Conservation (phyloP, 2,888 invertebrate genomes). For the Atethmia centrago region DNA sequence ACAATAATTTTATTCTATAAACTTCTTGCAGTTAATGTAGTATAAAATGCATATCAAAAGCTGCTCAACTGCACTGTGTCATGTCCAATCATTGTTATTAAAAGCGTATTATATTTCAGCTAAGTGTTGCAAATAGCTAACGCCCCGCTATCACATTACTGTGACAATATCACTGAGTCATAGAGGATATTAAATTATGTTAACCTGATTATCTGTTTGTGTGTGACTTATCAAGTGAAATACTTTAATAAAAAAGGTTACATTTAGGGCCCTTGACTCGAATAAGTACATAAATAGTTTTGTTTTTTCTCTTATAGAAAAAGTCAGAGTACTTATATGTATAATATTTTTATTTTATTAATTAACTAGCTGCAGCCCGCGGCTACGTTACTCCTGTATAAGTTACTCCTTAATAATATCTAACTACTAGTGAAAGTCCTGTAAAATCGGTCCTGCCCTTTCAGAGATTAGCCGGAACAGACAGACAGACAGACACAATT, state of each 20-base stretch:
- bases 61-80: background rate
- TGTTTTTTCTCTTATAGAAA: background rate
- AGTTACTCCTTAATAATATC: no score
- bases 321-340: no score
- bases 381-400: no score
- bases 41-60: slow-evolving; percentile 3
- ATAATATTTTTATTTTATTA: no score
- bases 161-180: slow-evolving; percentile 59
- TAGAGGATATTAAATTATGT: slow-evolving; percentile 51
- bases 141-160: slow-evolving; percentile 48
- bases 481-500: no score
- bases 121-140: slow-evolving; percentile 42
- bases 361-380: no score
- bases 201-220: slow-evolving; percentile 31
- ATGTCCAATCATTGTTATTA: slow-evolving; percentile 29
- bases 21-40: background rate
- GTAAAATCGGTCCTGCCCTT: no score
- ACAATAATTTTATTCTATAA: background rate
- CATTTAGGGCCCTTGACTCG: background rate
- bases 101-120: slow-evolving; percentile 37
- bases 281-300: background rate
- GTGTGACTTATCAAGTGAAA: slow-evolving; percentile 9
- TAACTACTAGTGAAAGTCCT: no score
- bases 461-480: no score
- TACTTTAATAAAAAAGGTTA: slow-evolving; percentile 11